Conservation (phyloP, 2,888 invertebrate species). For the Aquatica leii region DNA sequence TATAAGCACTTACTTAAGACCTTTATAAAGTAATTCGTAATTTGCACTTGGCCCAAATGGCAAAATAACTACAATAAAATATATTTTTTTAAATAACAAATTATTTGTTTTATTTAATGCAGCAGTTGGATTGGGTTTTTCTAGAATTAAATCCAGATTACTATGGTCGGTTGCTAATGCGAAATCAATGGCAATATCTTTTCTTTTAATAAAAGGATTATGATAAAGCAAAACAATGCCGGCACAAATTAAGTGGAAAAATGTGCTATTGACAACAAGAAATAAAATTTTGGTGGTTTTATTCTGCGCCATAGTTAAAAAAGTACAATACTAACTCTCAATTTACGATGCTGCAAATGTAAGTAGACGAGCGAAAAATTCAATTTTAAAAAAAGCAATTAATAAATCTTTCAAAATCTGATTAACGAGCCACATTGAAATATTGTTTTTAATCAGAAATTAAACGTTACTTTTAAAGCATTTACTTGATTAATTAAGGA, state of each 20-base stretch:
- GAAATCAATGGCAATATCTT: slow-evolving; percentile 30
- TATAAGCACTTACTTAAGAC: slow-evolving; percentile 20
- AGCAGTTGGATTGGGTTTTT: not conserved
- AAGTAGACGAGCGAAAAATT: not conserved
- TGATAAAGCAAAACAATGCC: slow-evolving; percentile 16
- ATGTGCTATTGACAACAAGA: slow-evolving; percentile 21
- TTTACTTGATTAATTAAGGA: not conserved
- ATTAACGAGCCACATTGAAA: too few relatives aligned
- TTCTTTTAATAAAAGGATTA: slow-evolving; percentile 25
- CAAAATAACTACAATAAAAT: too few relatives aligned
- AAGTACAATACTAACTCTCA: not conserved
- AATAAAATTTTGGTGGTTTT: slow-evolving; percentile 11
- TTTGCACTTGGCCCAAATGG: slow-evolving; percentile 15
- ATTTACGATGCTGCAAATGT: not conserved
- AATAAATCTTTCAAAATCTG: too few relatives aligned
- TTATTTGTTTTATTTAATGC: not conserved
- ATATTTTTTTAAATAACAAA: not conserved
- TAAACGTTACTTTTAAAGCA: too few relatives aligned
- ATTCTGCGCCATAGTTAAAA: not conserved
- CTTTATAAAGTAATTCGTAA: slow-evolving; percentile 31
- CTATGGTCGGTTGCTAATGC: slow-evolving; percentile 19
- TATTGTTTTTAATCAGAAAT: too few relatives aligned
- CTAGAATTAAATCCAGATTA: slow-evolving; percentile 20
- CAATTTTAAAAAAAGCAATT: too few relatives aligned
- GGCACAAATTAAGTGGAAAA: slow-evolving; percentile 24